Conservation (phyloP, 2,797 vertebrate genomes). For the Coranthus polyacanthus region DNA sequence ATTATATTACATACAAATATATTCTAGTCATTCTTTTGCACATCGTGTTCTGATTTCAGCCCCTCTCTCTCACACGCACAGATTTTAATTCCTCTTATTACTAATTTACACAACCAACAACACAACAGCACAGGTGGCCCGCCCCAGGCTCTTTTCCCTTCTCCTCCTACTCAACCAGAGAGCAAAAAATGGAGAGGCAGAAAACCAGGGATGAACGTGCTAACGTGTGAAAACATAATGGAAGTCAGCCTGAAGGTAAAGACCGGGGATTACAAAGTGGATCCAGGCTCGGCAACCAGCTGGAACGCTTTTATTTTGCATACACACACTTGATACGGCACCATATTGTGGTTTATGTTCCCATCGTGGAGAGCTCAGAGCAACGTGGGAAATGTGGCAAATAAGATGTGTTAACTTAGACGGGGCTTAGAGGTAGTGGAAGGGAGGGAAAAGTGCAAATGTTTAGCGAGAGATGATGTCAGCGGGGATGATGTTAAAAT, state of each 20-base stretch:
- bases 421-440: not conserved
- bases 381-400: slow-evolving; percentile 45
- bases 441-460: not conserved
- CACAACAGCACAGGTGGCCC: slow-evolving; percentile 67
- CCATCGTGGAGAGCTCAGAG: slow-evolving; percentile 41
- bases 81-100: slow-evolving; percentile 67
- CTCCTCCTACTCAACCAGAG: slow-evolving; percentile 44
- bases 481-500: not conserved
- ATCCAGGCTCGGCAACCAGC: slow-evolving; percentile 67
- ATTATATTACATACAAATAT: slow-evolving; percentile 1
- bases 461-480: not conserved
- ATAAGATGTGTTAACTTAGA: slow-evolving; percentile 38
- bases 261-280: slow-evolving; percentile 65
- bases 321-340: slow-evolving; percentile 35
- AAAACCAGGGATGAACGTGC: slow-evolving; percentile 49
- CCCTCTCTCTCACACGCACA: slow-evolving; percentile 22
- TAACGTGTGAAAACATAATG: slow-evolving; percentile 74
- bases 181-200: slow-evolving; percentile 46
- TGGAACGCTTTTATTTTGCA: slow-evolving; percentile 66
- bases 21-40: slow-evolving; percentile 15
- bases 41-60: not conserved
- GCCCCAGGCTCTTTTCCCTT: slow-evolving; percentile 43
- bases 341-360: slow-evolving; percentile 59
- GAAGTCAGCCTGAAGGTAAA: slow-evolving; percentile 65
- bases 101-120: slow-evolving; percentile 61